Evolutionary conservation across 2,888 invertebrate genomes (phyloP).

Genomic region (Nomada lathburiana): DNA sequence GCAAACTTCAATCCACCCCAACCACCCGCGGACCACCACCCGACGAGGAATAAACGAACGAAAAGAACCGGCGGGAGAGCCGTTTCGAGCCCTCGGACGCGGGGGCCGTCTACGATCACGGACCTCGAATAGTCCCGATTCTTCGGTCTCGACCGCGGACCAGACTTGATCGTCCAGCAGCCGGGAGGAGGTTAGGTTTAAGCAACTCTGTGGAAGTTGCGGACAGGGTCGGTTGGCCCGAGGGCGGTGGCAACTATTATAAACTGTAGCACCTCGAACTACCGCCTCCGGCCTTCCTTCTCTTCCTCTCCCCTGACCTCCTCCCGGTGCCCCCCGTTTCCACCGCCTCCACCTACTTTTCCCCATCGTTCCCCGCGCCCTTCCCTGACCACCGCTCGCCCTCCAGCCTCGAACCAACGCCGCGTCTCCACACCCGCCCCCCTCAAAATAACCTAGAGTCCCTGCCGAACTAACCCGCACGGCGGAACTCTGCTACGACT

Average conservation of each 20-base stretch:
- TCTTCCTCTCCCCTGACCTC: slow-evolving; percentile 70
- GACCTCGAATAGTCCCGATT: slow-evolving; percentile 47
- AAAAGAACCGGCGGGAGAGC: not conserved
- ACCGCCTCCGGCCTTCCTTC: slow-evolving; percentile 81
- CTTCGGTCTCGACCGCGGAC: slow-evolving; percentile 66
- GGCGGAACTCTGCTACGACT: slow-evolving; percentile 75
- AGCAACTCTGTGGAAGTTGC: slow-evolving; percentile 84
- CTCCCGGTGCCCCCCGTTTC: slow-evolving; percentile 66
- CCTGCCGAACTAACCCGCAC: slow-evolving; percentile 81
- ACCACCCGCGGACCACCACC: not conserved
- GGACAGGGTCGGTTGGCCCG: slow-evolving; percentile 80
- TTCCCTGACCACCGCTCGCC: slow-evolving; percentile 44
- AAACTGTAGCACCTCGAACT: slow-evolving; percentile 85
- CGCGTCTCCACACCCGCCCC: slow-evolving; percentile 65
- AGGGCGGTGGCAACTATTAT: slow-evolving; percentile 84
- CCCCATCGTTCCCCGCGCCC: slow-evolving; percentile 44
- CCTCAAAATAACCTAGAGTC: slow-evolving; percentile 82
- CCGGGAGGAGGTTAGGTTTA: slow-evolving; percentile 82
- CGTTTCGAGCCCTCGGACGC: not conserved
- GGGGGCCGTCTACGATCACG: not conserved
- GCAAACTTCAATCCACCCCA: not conserved
- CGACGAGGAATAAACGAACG: not conserved
- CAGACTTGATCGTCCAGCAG: slow-evolving; percentile 73
- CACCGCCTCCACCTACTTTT: slow-evolving; percentile 64
- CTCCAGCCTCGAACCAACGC: slow-evolving; percentile 51